These are phyloP conservation scores for Mormyrops attenuatus DNA, from an alignment of 2,797 vertebrate species.

Conservation along the genomic window DNA sequence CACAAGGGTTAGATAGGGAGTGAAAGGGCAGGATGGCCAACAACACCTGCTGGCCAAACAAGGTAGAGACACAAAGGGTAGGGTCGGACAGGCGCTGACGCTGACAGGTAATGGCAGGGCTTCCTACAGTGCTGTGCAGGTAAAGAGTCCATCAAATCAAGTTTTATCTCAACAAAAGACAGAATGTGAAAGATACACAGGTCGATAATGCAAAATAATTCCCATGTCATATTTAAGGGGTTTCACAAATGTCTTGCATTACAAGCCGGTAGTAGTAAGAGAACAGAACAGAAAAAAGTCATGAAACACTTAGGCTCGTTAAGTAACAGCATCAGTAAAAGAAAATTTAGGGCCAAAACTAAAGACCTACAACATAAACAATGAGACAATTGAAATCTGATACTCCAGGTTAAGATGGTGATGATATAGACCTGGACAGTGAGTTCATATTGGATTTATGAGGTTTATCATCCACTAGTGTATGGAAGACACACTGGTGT, in stretches of 20 bases:
- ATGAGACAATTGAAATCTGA: neutral
- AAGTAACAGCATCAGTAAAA: neutral
- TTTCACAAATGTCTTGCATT: neutral
- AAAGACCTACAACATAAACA: neutral
- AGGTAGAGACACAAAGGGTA: no score
- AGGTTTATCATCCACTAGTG: neutral
- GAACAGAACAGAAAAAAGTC: neutral
- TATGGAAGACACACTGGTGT: neutral
- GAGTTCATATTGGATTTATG: neutral
- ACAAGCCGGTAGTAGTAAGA: neutral
- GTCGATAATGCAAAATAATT: neutral
- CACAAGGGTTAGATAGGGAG: no score
- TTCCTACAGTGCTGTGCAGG: neutral
- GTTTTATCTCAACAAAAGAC: neutral
- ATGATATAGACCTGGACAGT: neutral
- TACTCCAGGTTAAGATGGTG: neutral
- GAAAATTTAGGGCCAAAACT: neutral
- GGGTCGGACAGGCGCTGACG: no score
- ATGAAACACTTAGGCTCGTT: neutral
- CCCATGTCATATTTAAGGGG: neutral
- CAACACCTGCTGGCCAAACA: no score
- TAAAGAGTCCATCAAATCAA: neutral
- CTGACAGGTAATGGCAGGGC: neutral
- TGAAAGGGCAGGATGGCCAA: no score
- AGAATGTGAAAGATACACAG: neutral